These are phyloP conservation scores for Antedon mediterranea DNA, from an alignment of 53 echinoderm and acorn worm genomes.

Conservation along the genomic window DNA sequence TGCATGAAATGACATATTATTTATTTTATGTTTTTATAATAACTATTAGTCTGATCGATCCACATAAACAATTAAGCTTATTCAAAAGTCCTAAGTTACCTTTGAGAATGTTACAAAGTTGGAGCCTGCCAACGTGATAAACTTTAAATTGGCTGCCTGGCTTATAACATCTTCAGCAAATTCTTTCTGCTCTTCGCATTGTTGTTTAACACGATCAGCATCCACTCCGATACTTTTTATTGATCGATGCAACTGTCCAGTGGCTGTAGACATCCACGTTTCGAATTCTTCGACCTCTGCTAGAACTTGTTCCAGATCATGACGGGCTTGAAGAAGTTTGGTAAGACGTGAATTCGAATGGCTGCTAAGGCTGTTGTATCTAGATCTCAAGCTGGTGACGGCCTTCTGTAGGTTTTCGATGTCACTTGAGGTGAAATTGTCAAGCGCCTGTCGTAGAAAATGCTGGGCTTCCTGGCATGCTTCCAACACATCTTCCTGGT, in stretches of 20 bases:
- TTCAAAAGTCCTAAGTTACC: conserved; percentile 17
- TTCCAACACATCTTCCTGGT: conserved; percentile 83
- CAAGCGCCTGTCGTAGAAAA: conserved; percentile 67
- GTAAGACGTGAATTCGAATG: conserved; percentile 72
- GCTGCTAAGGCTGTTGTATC: conserved; percentile 77
- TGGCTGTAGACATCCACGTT: conserved; percentile 54
- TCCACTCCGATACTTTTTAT: conserved; percentile 46
- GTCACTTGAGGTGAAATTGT: conserved; percentile 63
- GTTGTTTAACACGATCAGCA: conserved; percentile 41
- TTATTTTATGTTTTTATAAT: too few species aligned
- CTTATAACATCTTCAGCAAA: conserved; percentile 78
- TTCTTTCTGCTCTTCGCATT: conserved; percentile 60
- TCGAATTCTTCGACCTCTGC: conserved; percentile 68
- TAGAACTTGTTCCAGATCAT: conserved; percentile 64
- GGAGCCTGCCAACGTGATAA: conserved; percentile 94
- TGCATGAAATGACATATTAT: too few species aligned
- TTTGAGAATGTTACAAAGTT: conserved; percentile 75
- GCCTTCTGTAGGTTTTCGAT: conserved; percentile 26
- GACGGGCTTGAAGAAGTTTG: conserved; percentile 47
- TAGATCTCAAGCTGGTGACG: conserved; percentile 41
- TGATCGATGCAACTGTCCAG: conserved; percentile 51
- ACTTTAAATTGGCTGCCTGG: conserved; percentile 81
- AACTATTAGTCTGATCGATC: too few species aligned
- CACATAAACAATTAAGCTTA: too few species aligned
- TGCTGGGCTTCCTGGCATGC: conserved; percentile 73